Evolutionary conservation across 2,888 invertebrate species (phyloP).

Genomic region (Nematopogon swammerdamellus): DNA sequence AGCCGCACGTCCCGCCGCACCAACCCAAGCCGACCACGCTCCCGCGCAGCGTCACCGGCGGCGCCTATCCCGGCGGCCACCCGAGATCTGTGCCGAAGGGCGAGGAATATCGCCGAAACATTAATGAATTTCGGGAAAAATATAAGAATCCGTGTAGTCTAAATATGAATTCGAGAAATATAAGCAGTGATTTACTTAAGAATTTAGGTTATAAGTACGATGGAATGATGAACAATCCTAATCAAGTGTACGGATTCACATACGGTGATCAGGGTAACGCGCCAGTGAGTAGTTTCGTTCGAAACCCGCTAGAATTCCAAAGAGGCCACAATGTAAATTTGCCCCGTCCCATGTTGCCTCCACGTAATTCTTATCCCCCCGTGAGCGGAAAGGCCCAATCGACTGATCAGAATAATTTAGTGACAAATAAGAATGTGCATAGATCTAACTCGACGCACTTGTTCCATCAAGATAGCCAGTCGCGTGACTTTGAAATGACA

Average conservation of each 20-base stretch:
- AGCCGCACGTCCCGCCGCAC: constrained; percentile 36
- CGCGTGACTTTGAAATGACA: constrained; percentile 43
- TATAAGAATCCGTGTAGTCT: constrained; percentile 56
- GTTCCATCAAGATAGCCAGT: constrained; percentile 43
- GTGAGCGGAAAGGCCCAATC: constrained; percentile 54
- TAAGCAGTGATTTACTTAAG: constrained; percentile 46
- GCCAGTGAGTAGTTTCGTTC: constrained; percentile 48
- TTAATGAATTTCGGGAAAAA: constrained; percentile 61
- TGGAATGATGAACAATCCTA: constrained; percentile 38
- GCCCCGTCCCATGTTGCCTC: constrained; percentile 58
- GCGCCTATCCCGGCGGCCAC: constrained; percentile 42
- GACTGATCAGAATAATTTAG: constrained; percentile 47
- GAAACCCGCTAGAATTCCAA: constrained; percentile 55
- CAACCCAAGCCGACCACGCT: constrained; percentile 46
- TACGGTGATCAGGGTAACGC: constrained; percentile 55
- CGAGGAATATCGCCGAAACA: constrained; percentile 57
- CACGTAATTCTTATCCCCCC: constrained; percentile 61
- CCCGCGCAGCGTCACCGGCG: constrained; percentile 47
- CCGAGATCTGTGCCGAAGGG: constrained; percentile 43
- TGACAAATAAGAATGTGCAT: constrained; percentile 55
- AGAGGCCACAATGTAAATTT: constrained; percentile 55
- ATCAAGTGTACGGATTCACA: constrained; percentile 50
- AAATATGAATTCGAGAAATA: constrained; percentile 27
- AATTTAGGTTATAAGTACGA: constrained; percentile 45
- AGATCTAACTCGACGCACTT: constrained; percentile 62